These are phyloP conservation scores for Sarcophilus harrisii DNA, from an alignment of 2,797 vertebrate genomes.

Conservation along the genomic window DNA sequence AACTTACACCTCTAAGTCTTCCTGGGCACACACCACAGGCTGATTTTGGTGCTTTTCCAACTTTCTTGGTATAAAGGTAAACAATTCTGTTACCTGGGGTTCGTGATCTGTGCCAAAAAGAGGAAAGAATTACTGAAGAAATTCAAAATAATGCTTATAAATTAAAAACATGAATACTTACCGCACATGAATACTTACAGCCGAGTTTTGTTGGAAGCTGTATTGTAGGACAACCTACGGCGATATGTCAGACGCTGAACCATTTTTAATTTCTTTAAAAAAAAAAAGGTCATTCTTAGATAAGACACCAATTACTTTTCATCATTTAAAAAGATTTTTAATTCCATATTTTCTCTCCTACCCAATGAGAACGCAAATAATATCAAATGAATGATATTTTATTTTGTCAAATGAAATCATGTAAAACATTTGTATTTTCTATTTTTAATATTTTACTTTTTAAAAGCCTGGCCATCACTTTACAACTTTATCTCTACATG, in stretches of 20 bases:
- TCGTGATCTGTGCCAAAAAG: constrained; percentile 89
- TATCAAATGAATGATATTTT: no score
- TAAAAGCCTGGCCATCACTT: neutral
- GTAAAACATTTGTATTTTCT: neutral
- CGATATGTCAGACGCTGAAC: constrained; percentile 98
- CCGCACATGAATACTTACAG: constrained; percentile 92
- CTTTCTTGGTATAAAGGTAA: constrained; percentile 99
- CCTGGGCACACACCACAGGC: constrained; percentile 97
- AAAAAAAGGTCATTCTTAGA: neutral
- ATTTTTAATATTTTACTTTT: neutral
- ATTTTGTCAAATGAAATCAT: neutral
- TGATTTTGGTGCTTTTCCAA: constrained; percentile 98
- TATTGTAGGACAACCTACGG: constrained; percentile 99
- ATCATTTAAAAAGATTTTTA: neutral
- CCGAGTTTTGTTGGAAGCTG: constrained; percentile 98
- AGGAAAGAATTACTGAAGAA: rapidly evolving
- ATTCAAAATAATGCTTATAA: rapidly evolving
- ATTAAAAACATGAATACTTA: constrained; percentile 84
- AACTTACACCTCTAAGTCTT: constrained; percentile 96
- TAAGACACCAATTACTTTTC: neutral
- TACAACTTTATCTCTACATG: neutral
- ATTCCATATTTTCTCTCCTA: neutral
- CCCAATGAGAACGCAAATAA: neutral
- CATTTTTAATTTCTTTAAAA: constrained; percentile 88
- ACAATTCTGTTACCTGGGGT: constrained; percentile 98